phyloP scores from a whole-genome alignment of 2,797 vertebrate species.

The Eleutherodactylus coqui region DNA sequence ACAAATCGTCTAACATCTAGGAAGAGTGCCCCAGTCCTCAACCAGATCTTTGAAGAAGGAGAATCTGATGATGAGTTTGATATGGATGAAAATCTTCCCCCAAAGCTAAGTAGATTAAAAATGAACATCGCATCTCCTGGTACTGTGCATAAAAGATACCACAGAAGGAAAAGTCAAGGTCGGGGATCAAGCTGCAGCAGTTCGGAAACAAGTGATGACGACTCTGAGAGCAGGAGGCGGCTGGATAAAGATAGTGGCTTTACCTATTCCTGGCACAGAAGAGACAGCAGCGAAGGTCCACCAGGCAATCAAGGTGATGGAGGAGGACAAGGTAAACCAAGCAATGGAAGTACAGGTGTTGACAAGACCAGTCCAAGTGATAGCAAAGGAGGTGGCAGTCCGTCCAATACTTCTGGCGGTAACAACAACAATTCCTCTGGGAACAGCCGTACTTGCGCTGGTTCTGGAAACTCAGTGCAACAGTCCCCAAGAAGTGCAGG shows the following conservation, averaged over 20 bases:
- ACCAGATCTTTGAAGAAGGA: conserved; percentile 97
- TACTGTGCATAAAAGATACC: conserved; percentile 90
- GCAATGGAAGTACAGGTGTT: conserved; percentile 80
- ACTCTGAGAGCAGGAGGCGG: conserved; percentile 92
- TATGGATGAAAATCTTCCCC: conserved; percentile 92
- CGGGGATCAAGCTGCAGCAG: conserved; percentile 96
- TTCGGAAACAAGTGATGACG: conserved; percentile 96
- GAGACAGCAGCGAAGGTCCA: conserved; percentile 94
- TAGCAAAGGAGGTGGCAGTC: conserved; percentile 80
- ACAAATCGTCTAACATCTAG: conserved; percentile 96
- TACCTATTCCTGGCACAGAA: conserved; percentile 87
- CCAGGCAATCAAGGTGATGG: conserved; percentile 91
- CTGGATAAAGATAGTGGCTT: conserved; percentile 92
- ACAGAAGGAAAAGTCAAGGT: conserved; percentile 93
- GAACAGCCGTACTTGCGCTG: conserved; percentile 75
- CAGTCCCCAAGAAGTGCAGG: conserved; percentile 77
- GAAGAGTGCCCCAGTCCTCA: conserved; percentile 95
- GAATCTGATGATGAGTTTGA: conserved; percentile 97
- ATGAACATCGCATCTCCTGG: conserved; percentile 94
- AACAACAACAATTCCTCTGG: conserved; percentile 77
- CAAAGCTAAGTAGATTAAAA: conserved; percentile 93
- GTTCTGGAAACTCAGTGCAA: conserved; percentile 71
- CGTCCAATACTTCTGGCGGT: conserved; percentile 78
- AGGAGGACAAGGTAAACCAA: conserved; percentile 84
- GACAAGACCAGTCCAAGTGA: conserved; percentile 86